Conservation (phyloP, 2,113 vertebrate species). For the human (Homo sapiens) region DNA sequence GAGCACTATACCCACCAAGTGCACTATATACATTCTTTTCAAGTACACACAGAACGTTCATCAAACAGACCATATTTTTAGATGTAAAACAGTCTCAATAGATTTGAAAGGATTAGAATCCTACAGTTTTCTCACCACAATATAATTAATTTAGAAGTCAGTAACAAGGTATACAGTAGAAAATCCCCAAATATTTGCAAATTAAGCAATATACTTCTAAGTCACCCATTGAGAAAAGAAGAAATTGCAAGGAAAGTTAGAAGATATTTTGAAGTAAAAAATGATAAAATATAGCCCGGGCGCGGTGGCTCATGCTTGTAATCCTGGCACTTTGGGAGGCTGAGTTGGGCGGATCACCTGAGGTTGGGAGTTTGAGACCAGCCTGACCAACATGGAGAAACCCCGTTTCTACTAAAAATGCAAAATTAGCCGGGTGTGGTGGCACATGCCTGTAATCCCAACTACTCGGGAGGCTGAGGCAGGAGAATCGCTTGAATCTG, state of each 20-base stretch:
- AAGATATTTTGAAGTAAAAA: not conserved
- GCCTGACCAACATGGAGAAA: too few relatives aligned
- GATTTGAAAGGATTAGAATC: not conserved
- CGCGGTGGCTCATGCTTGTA: rapidly evolving
- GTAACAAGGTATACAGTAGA: not conserved
- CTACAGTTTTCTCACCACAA: not conserved
- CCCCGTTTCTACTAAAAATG: too few relatives aligned
- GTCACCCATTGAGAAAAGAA: not conserved
- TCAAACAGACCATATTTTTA: not conserved
- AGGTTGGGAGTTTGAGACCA: too few relatives aligned
- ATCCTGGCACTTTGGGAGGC: too few relatives aligned
- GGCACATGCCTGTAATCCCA: too few relatives aligned
- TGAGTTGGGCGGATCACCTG: too few relatives aligned
- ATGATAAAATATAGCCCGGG: not conserved
- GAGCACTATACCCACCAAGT: not conserved
- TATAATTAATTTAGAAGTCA: not conserved
- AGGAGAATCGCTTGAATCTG: too few relatives aligned
- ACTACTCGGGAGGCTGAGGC: too few relatives aligned
- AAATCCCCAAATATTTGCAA: not conserved
- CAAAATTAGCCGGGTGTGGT: too few relatives aligned
- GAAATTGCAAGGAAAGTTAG: not conserved
- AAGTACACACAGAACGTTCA: not conserved
- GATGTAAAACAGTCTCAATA: not conserved
- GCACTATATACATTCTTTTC: not conserved
- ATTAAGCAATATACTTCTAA: not conserved